Conservation (phyloP, 1,140 invertebrate genomes). For the Trichogramma pretiosum region DNA sequence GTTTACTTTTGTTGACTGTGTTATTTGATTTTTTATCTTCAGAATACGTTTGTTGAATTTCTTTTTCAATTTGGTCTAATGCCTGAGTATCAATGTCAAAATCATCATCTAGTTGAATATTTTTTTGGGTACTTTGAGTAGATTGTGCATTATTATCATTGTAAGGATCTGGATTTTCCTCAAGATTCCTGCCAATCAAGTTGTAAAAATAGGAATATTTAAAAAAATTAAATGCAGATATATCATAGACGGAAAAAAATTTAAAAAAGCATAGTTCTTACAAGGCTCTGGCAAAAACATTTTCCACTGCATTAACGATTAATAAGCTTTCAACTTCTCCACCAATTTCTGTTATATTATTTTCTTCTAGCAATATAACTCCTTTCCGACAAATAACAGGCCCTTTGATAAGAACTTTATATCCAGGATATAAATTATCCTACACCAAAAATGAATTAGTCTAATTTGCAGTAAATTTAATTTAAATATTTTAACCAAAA, state of each 20-base stretch:
- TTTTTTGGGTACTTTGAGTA: not conserved
- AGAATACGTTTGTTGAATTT: constrained; percentile 10
- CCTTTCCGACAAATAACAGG: constrained; percentile 62
- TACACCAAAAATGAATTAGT: constrained; percentile 37
- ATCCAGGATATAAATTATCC: constrained; percentile 39
- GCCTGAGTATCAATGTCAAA: constrained; percentile 30
- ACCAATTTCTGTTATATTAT: constrained; percentile 57
- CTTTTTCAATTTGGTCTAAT: constrained; percentile 23
- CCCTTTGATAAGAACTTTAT: constrained; percentile 49
- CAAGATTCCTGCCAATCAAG: constrained; percentile 30
- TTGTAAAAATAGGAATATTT: constrained; percentile 11
- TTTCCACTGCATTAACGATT: constrained; percentile 52
- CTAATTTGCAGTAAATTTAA: constrained; percentile 3
- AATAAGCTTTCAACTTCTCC: constrained; percentile 64
- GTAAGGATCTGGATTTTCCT: constrained; percentile 45
- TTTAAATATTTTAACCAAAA: not conserved
- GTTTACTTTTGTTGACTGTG: not conserved
- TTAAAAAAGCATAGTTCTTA: constrained; percentile 36
- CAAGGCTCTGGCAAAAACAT: constrained; percentile 52
- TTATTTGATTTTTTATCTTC: too few relatives aligned
- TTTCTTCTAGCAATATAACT: constrained; percentile 57
- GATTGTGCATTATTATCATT: constrained; percentile 22
- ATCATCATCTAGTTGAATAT: constrained; percentile 26
- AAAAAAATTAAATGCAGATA: too few relatives aligned
- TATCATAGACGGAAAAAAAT: too few relatives aligned